Conservation (phyloP, 2,113 vertebrate genomes). For the Indri indri region DNA sequence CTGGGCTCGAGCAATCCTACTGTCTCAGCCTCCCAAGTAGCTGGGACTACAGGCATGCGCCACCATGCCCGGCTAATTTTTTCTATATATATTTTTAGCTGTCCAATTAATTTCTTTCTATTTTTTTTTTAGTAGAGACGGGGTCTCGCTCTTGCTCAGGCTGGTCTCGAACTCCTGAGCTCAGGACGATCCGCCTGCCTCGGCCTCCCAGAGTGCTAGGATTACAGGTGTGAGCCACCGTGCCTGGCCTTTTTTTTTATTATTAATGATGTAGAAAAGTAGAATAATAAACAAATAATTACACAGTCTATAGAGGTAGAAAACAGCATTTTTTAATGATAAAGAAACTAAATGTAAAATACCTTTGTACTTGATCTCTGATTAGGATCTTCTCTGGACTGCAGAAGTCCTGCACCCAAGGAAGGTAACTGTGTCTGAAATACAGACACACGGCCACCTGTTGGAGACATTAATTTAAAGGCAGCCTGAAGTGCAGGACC, state of each 20-base stretch:
- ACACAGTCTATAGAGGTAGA: background rate
- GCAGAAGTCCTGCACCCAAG: slow-evolving; percentile 91
- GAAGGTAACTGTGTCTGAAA: slow-evolving; percentile 97
- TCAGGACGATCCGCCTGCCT: too few relatives aligned
- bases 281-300: background rate
- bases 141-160: too few relatives aligned
- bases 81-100: too few relatives aligned
- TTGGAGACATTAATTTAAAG: slow-evolving; percentile 96
- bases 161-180: too few relatives aligned
- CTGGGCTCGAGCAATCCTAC: too few relatives aligned
- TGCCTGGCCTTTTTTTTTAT: background rate
- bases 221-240: too few relatives aligned
- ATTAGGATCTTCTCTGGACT: slow-evolving; percentile 97
- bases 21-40: too few relatives aligned
- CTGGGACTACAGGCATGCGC: too few relatives aligned
- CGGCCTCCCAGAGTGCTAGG: too few relatives aligned
- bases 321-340: background rate
- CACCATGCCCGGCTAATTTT: too few relatives aligned
- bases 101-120: too few relatives aligned
- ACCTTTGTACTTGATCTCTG: slow-evolving; percentile 97
- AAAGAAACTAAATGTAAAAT: background rate
- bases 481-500: slow-evolving; percentile 97
- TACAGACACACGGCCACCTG: slow-evolving; percentile 94
- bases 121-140: too few relatives aligned
- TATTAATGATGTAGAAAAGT: background rate